Base-by-base conservation (phyloP, 2,113 vertebrate species). In the Lepidothrix coronata region DNA sequence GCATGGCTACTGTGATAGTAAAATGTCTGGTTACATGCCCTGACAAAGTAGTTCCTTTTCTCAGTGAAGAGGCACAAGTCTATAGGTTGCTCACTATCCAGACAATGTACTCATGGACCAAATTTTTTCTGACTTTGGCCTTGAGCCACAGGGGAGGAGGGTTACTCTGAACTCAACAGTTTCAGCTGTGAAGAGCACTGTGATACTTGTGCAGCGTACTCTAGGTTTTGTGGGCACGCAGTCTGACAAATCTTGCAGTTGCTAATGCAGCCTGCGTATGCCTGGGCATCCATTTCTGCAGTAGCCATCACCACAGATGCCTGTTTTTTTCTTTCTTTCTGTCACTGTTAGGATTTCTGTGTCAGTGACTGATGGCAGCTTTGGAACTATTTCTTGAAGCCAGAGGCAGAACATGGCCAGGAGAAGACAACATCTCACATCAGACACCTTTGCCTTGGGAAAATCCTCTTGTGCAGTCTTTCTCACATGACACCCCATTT, bases 21-120 rank as follows among this genome's bases (percentile, higher is more conserved):
- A 13, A 44, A 85, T 0, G 0, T 7, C n/a, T 54, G 21, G 6
- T 78, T 41, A 78, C 1, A 0, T 33, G 35, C 12, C 25, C 21
- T 78, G 6, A 44, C 28, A 30, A 54, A 24, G 18, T 2, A 31
- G 11, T 23, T 72, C 33, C 12, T 85, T 54, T 77, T 22, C 27
- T 48, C 44, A 59, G 11, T 12, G 49, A 66, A 71, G 12, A 54
- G 23, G 9, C 31, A 51, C 27, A 55, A 57, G 9, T 13, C 61
- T 55, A 4, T 35, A 63, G 14, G 12, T 51, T 61, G 17, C 10
- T 79, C 35, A 51, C 31, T 61, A 51, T 51, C 33, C 35, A 57
- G 35, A 35, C 4, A 23, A 44, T 55, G 39, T 23, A 22, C 12
- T 51, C 15, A 17, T 49, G 28, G 49, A 48, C 43, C 4, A 4